These are phyloP conservation scores for Coturnix japonica DNA, from an alignment of 2,113 vertebrate species.

Conservation along the genomic window DNA sequence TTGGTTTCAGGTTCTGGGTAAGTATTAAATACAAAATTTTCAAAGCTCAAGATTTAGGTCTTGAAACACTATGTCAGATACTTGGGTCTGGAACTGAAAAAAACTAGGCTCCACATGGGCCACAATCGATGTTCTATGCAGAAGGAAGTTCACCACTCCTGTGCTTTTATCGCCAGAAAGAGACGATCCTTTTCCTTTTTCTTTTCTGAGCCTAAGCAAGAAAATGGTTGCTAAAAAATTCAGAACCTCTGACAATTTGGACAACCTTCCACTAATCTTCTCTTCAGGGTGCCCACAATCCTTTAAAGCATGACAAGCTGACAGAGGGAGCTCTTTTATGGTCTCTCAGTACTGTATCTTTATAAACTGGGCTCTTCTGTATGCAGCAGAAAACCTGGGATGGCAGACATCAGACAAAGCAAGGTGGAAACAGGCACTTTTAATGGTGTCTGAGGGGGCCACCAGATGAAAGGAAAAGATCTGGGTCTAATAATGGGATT, in stretches of 20 bases:
- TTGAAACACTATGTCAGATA: not conserved
- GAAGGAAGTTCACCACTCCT: not conserved
- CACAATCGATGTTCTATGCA: accelerated
- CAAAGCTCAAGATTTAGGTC: not conserved
- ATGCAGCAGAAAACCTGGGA: not conserved
- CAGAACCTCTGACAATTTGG: constrained; percentile 15
- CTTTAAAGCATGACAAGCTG: constrained; percentile 68
- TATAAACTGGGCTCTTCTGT: constrained; percentile 39
- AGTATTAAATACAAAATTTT: not conserved
- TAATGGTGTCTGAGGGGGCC: not conserved
- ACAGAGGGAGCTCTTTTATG: constrained; percentile 41
- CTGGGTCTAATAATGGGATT: not conserved
- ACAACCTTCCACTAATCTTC: constrained; percentile 64
- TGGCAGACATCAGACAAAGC: not conserved
- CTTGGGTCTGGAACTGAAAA: not conserved
- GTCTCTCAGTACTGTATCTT: constrained; percentile 21
- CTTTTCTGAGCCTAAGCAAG: not conserved
- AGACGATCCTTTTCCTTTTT: not conserved
- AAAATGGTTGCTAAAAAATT: constrained; percentile 45
- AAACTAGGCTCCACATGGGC: not conserved
- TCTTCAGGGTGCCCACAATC: constrained; percentile 67
- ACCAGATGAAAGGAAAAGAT: constrained; percentile 4
- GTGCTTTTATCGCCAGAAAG: not conserved
- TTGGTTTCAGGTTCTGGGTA: not conserved
- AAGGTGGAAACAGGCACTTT: constrained; percentile 25